Percentiles rank a stretch among this genome's conserved stretches.
phyloP scores from a whole-genome alignment of 2,797 vertebrate species.

The Pampus argenteus region DNA sequence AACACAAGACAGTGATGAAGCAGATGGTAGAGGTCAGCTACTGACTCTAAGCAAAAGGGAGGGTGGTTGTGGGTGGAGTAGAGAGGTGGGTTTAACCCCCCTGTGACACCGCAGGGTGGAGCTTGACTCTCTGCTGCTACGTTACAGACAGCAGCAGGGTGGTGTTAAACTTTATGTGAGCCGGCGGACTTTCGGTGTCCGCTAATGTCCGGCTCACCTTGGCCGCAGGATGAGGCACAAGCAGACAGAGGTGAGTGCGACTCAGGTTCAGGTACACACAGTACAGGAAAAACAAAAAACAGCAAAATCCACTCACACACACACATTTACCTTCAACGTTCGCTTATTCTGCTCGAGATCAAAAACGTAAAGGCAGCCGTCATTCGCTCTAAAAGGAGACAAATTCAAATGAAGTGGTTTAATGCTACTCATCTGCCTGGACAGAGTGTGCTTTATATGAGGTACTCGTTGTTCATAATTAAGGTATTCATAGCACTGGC shows the following conservation, averaged over 20 bases:
- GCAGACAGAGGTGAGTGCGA: slow-evolving; percentile 6
- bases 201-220: slow-evolving; percentile 45
- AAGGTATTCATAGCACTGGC: neutral
- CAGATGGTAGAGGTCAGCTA: slow-evolving; percentile 67
- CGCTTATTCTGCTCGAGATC: slow-evolving; percentile 92
- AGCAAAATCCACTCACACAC: neutral
- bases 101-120: slow-evolving; percentile 29
- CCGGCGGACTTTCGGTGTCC: slow-evolving; percentile 2
- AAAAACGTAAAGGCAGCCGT: slow-evolving; percentile 94
- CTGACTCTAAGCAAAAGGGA: slow-evolving; percentile 52
- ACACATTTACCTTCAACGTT: slow-evolving; percentile 88
- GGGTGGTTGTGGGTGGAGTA: slow-evolving; percentile 28
- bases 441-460: neutral
- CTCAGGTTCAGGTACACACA: neutral
- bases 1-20: slow-evolving; percentile 33
- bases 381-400: slow-evolving; percentile 87
- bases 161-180: slow-evolving; percentile 31
- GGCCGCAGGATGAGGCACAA: slow-evolving; percentile 7
- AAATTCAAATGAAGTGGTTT: neutral
- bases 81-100: slow-evolving; percentile 28
- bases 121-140: slow-evolving; percentile 21
- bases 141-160: slow-evolving; percentile 24
- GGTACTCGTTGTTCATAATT: neutral
- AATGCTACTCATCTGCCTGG: neutral
- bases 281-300: neutral